Percentiles rank a stretch among this genome's conserved stretches.
phyloP scores from a whole-genome alignment of 2,888 invertebrate genomes.

The Lepeophtheirus nordmannii region DNA sequence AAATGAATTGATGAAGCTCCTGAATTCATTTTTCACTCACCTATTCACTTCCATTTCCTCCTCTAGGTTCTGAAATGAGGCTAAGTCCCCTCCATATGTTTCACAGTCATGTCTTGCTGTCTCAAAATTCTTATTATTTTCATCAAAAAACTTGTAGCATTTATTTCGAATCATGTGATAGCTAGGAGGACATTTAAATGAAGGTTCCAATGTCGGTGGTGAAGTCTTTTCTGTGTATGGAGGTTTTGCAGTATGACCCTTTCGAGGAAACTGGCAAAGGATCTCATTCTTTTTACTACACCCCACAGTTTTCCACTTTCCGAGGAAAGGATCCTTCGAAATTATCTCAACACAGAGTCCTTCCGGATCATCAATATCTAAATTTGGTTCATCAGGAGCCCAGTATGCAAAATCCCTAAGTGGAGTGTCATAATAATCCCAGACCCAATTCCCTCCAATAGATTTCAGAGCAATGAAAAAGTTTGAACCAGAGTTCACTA shows the following conservation, averaged over 20 bases:
- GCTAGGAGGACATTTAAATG: neutral
- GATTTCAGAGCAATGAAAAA: neutral
- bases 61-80: neutral
- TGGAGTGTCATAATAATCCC: neutral
- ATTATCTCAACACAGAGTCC: neutral
- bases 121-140: neutral
- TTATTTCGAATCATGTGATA: neutral
- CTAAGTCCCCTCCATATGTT: neutral
- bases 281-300: neutral
- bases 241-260: neutral
- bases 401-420: neutral
- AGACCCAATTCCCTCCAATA: neutral
- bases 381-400: conserved; percentile 10
- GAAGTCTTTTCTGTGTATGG: neutral
- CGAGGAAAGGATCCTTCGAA: neutral
- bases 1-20: neutral
- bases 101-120: neutral
- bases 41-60: neutral
- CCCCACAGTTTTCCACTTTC: neutral
- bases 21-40: neutral
- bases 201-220: neutral
- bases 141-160: neutral
- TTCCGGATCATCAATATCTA: neutral
- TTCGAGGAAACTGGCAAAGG: neutral
- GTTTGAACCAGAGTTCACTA: neutral